A percentile compares a stretch with the other conserved stretches of the same genome.
Conservation (phyloP, 1,140 invertebrate genomes). For the Littorina saxatilis region DNA sequence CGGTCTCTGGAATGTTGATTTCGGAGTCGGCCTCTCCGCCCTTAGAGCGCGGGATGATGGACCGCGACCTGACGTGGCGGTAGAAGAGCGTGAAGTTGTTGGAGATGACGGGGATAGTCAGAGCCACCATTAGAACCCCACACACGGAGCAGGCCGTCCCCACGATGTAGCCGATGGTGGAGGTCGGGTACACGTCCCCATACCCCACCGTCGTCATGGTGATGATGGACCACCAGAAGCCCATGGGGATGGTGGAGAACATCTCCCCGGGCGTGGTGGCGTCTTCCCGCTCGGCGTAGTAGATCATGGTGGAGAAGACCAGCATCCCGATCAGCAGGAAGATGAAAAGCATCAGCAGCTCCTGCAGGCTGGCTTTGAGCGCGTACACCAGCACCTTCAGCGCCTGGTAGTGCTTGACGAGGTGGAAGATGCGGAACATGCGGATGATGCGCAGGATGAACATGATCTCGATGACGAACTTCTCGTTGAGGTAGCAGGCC, state of each 20-base stretch:
- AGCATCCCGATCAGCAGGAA: slow-evolving; percentile 98
- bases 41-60: slow-evolving; percentile 46
- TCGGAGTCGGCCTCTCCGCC: slow-evolving; percentile 37
- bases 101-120: slow-evolving; percentile 73
- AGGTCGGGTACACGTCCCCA: slow-evolving; percentile 72
- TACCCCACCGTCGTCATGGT: slow-evolving; percentile 79
- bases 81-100: slow-evolving; percentile 74
- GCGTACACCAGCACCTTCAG: slow-evolving; percentile 71
- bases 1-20: slow-evolving; percentile 38
- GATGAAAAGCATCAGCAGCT: slow-evolving; percentile 88
- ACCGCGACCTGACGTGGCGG: slow-evolving; percentile 66
- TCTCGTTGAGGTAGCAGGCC: slow-evolving; percentile 67
- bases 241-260: slow-evolving; percentile 72
- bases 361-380: slow-evolving; percentile 71
- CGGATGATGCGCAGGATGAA: slow-evolving; percentile 70
- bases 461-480: slow-evolving; percentile 69
- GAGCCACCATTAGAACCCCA: slow-evolving; percentile 68
- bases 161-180: slow-evolving; percentile 78
- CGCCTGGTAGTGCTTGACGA: slow-evolving; percentile 72
- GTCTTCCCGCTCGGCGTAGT: slow-evolving; percentile 91
- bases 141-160: slow-evolving; percentile 69
- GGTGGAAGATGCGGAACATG: slow-evolving; percentile 73
- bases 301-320: slow-evolving; percentile 97
- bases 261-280: slow-evolving; percentile 59
- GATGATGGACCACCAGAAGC: slow-evolving; percentile 79